A percentile compares a stretch with the other conserved stretches of the same genome.
Evolutionary conservation across 2,797 vertebrate genomes (phyloP).

Genomic region (Anabacerthia variegaticeps): DNA sequence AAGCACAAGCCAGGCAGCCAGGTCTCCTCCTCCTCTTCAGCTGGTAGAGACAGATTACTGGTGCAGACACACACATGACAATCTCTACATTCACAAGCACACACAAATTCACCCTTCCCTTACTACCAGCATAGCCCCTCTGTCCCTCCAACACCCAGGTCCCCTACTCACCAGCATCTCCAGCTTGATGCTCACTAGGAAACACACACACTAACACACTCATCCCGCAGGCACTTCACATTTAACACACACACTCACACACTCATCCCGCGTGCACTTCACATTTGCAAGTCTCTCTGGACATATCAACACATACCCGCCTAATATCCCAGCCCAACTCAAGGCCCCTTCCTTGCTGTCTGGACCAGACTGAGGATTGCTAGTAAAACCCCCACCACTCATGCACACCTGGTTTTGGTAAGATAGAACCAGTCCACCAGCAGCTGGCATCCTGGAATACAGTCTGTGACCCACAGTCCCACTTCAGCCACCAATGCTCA

Average conservation of each 20-base stretch:
- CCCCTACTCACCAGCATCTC: not conserved
- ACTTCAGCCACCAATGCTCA: rapidly evolving
- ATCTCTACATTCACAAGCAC: not conserved
- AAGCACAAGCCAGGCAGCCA: not conserved
- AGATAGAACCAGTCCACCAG: not conserved
- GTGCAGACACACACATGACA: not conserved
- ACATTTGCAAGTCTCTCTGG: not conserved
- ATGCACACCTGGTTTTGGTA: rapidly evolving
- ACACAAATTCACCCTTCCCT: rapidly evolving
- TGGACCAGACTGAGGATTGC: not conserved
- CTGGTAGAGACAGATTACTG: not conserved
- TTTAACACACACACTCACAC: not conserved
- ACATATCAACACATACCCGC: not conserved
- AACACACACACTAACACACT: not conserved
- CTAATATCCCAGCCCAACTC: not conserved
- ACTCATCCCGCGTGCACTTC: not conserved
- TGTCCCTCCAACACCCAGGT: not conserved
- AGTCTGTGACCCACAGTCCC: not conserved
- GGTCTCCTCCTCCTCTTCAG: not conserved
- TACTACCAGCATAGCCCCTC: not conserved
- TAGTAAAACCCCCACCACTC: not conserved
- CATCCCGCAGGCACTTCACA: not conserved
- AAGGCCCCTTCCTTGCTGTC: rapidly evolving
- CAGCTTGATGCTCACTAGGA: not conserved
- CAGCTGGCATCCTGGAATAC: not conserved